phyloP scores from a whole-genome alignment of 2,888 invertebrate species.

The Rhingia campestris region DNA sequence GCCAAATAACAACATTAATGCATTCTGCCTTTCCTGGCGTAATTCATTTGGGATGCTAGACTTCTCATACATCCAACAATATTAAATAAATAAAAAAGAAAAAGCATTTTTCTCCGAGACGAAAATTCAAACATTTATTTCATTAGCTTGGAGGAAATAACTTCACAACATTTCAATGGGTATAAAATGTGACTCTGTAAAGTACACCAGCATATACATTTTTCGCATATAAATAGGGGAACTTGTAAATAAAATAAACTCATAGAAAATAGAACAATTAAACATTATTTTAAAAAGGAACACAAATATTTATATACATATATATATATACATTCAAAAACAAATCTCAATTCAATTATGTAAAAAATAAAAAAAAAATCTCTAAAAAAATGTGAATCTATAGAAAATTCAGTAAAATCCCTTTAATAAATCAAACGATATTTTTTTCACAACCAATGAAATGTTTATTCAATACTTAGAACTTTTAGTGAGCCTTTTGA shows the following conservation, averaged over 20 bases:
- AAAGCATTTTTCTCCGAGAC: too few species aligned
- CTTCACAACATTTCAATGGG: too few species aligned
- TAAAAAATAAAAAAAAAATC: constrained; percentile 42
- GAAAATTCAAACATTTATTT: too few species aligned
- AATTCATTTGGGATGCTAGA: too few species aligned
- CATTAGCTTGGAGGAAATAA: too few species aligned
- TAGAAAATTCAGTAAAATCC: constrained; percentile 18
- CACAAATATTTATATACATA: constrained; percentile 34
- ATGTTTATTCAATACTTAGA: constrained; percentile 53
- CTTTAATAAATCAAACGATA: constrained; percentile 22
- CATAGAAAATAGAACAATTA: constrained; percentile 25
- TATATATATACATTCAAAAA: background rate
- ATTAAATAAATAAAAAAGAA: too few species aligned
- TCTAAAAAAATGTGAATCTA: constrained; percentile 28
- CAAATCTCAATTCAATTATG: constrained; percentile 57
- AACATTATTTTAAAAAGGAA: constrained; percentile 27
- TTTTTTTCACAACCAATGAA: constrained; percentile 37
- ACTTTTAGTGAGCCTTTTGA: constrained; percentile 55
- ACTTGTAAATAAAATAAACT: constrained; percentile 35
- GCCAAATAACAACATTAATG: background rate
- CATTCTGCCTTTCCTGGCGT: background rate
- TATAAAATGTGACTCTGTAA: too few species aligned
- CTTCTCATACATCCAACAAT: too few species aligned
- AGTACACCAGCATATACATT: background rate
- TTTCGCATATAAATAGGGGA: constrained; percentile 7